Conservation (phyloP, 2,888 invertebrate species). For the Drosophila barbarae region DNA sequence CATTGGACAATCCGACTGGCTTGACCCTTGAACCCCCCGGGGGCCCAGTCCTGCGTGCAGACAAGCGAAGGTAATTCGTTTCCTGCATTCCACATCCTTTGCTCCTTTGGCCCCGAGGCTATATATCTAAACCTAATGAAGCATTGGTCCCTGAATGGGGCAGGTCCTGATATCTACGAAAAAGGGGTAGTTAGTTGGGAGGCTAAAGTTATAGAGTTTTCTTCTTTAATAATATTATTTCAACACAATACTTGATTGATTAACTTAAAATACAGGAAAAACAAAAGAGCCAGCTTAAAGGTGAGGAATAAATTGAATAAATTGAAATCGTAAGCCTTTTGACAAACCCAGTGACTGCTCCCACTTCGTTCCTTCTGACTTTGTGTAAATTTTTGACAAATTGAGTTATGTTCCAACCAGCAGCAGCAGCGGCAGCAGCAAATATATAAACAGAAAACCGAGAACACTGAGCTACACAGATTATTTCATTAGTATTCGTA, state of each 20-base stretch:
- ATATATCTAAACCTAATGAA: slow-evolving; percentile 52
- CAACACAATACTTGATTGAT: slow-evolving; percentile 17
- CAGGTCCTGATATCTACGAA: background rate
- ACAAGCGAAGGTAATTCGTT: slow-evolving; percentile 67
- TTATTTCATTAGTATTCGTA: slow-evolving; percentile 72
- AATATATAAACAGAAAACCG: slow-evolving; percentile 37
- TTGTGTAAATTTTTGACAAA: slow-evolving; percentile 56
- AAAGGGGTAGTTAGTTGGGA: background rate
- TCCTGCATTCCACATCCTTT: slow-evolving; percentile 33
- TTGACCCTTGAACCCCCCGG: slow-evolving; percentile 56
- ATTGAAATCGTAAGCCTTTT: background rate
- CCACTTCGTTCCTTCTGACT: slow-evolving; percentile 5
- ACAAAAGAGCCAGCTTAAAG: slow-evolving; percentile 1
- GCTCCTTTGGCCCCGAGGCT: slow-evolving; percentile 34
- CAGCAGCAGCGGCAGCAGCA: slow-evolving; percentile 35
- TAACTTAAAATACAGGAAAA: background rate
- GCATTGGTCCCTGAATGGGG: slow-evolving; percentile 31
- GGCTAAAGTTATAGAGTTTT: background rate
- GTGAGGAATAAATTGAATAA: slow-evolving; percentile 5
- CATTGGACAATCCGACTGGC: slow-evolving; percentile 38
- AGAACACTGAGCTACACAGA: slow-evolving; percentile 34
- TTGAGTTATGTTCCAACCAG: slow-evolving; percentile 60
- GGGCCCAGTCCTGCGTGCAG: slow-evolving; percentile 40
- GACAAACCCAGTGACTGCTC: slow-evolving; percentile 8
- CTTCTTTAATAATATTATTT: slow-evolving; percentile 32